A percentile compares a stretch with the other conserved stretches of the same genome.
Evolutionary conservation across 2,888 invertebrate genomes (phyloP).

Genomic region (Protodeltote pygarga): DNA sequence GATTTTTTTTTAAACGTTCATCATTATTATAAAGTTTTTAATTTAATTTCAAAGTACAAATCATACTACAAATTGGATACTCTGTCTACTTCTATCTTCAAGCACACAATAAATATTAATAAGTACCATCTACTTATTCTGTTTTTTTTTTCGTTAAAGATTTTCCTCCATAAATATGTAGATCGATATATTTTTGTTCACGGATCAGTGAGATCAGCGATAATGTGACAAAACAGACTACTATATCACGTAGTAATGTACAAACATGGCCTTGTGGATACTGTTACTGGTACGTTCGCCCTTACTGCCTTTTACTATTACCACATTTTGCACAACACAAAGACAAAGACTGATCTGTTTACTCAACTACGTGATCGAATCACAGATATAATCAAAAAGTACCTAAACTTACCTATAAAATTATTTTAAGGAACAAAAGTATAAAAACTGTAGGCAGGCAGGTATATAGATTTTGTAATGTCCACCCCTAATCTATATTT

Average conservation of each 20-base stretch:
- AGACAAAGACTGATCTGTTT: conserved; percentile 17
- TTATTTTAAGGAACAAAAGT: too few species aligned
- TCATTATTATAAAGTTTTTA: too few species aligned
- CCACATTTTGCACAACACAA: conserved; percentile 11
- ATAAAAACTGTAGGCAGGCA: too few species aligned
- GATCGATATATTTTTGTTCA: conserved; percentile 14
- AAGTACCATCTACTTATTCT: too few species aligned
- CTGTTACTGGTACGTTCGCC: conserved; percentile 21
- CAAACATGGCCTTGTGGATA: conserved; percentile 31
- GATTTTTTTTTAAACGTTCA: too few species aligned
- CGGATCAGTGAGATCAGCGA: conserved; percentile 13
- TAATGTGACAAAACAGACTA: conserved; percentile 24
- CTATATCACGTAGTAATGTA: conserved; percentile 27
- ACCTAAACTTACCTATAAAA: too few species aligned
- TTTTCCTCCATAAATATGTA: conserved; percentile 19
- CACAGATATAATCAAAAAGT: neutral
- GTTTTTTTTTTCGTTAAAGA: neutral
- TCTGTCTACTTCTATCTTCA: too few species aligned
- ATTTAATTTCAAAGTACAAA: too few species aligned
- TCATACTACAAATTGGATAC: too few species aligned
- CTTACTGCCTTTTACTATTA: conserved; percentile 31
- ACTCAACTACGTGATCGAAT: conserved; percentile 18
- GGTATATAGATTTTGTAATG: too few species aligned
- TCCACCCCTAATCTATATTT: conserved; percentile 1
- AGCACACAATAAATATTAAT: too few species aligned